phyloP scores from a whole-genome alignment of 2,888 invertebrate species.

The Lithophane leautieri region DNA sequence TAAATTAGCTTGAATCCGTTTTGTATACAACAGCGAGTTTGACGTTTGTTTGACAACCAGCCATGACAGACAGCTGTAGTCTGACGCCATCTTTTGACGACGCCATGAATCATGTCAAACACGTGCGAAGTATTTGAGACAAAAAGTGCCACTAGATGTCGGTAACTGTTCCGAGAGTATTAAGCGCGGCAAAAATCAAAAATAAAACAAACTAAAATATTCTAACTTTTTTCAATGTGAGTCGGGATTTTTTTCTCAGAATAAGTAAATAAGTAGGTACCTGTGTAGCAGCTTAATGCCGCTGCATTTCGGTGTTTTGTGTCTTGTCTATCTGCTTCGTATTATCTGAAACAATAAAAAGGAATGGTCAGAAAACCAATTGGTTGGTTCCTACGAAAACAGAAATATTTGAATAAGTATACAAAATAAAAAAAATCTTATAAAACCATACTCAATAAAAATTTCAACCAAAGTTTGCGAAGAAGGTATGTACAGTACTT shows the following conservation, averaged over 20 bases:
- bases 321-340: slow-evolving; percentile 60
- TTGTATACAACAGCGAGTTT: slow-evolving; percentile 84
- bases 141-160: slow-evolving; percentile 78
- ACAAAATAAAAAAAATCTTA: background rate
- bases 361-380: background rate
- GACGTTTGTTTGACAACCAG: slow-evolving; percentile 75
- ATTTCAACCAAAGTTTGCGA: background rate
- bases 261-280: slow-evolving; percentile 61
- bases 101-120: slow-evolving; percentile 54
- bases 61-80: slow-evolving; percentile 65
- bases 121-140: slow-evolving; percentile 48
- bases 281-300: slow-evolving; percentile 88
- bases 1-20: slow-evolving; percentile 88
- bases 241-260: background rate
- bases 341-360: slow-evolving; percentile 76
- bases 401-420: background rate
- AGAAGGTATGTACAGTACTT: background rate
- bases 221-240: slow-evolving; percentile 4
- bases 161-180: slow-evolving; percentile 49
- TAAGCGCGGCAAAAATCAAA: slow-evolving; percentile 59
- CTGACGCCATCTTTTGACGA: slow-evolving; percentile 81
- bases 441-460: background rate
- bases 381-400: background rate
- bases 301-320: slow-evolving; percentile 83
- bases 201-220: slow-evolving; percentile 18